phyloP scores from a whole-genome alignment of 1,140 invertebrate genomes.

The Rhagoletis zephyria region DNA sequence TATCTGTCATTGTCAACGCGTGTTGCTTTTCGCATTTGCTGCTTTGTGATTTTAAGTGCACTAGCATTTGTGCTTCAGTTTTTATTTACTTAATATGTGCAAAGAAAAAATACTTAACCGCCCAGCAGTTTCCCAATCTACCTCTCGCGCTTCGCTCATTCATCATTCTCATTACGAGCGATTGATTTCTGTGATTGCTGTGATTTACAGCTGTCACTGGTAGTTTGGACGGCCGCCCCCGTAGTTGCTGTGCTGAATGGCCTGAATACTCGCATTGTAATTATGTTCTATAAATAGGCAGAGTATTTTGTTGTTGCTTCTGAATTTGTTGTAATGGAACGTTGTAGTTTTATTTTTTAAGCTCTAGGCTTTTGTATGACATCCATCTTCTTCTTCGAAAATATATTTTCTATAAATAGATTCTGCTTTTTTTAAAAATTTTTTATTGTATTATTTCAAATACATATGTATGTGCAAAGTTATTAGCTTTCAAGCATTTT shows the following conservation, averaged over 20 bases:
- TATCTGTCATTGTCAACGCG: not conserved
- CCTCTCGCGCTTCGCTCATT: not conserved
- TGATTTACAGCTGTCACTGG: constrained; percentile 7
- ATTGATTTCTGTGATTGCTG: constrained; percentile 1
- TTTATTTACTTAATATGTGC: not conserved
- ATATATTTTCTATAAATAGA: too few species aligned
- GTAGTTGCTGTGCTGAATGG: not conserved
- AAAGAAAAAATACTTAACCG: too few species aligned
- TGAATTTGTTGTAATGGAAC: not conserved
- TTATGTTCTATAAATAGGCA: not conserved
- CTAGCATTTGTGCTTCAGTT: too few species aligned
- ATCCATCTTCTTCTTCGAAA: too few species aligned
- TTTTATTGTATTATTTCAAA: too few species aligned
- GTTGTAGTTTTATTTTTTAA: too few species aligned
- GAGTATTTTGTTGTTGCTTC: not conserved
- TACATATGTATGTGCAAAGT: too few species aligned
- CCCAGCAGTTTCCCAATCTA: not conserved
- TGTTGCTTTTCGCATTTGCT: not conserved
- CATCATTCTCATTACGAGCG: constrained; percentile 8
- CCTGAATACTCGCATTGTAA: not conserved
- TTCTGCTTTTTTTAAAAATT: too few species aligned
- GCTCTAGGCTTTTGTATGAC: too few species aligned
- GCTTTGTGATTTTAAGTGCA: not conserved
- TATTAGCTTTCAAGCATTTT: too few species aligned
- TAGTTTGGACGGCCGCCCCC: not conserved